phyloP scores from a whole-genome alignment of 2,797 vertebrate genomes.

The Gymnopithys bicolor region DNA sequence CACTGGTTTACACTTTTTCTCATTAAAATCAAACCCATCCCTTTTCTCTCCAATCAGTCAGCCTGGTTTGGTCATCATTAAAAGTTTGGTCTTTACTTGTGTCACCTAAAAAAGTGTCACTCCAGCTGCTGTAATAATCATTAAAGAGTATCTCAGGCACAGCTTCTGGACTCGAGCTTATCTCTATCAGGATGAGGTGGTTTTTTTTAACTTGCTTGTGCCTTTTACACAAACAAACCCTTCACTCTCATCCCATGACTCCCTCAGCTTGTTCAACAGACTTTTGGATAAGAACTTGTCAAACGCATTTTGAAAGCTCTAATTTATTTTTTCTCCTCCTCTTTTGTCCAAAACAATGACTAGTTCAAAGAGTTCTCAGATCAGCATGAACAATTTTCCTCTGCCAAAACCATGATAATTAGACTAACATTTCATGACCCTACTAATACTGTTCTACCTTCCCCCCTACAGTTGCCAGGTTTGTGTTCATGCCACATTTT shows the following conservation, averaged over 20 bases:
- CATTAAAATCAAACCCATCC: neutral
- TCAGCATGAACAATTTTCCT: neutral
- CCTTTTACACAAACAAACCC: neutral
- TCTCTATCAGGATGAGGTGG: neutral
- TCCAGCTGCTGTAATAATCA: neutral
- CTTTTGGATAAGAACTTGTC: neutral
- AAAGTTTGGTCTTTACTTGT: neutral
- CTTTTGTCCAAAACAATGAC: slow-evolving; percentile 18
- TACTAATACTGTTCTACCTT: neutral
- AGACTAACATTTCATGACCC: slow-evolving; percentile 27
- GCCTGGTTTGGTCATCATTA: neutral
- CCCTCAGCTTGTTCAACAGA: neutral
- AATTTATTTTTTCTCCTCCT: neutral
- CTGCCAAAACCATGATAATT: slow-evolving; percentile 33
- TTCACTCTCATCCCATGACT: neutral
- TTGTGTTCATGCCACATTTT: neutral
- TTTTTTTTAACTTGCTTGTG: neutral
- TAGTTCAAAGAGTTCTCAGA: slow-evolving; percentile 33
- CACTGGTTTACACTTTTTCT: neutral
- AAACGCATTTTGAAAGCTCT: neutral
- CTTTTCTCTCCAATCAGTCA: neutral
- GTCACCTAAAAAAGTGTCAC: neutral
- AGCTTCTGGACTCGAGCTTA: neutral
- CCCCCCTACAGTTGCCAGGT: neutral
- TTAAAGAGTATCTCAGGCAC: neutral